These are phyloP conservation scores for Myotis lucifugus DNA, from an alignment of 2,113 vertebrate species.

Conservation along the genomic window DNA sequence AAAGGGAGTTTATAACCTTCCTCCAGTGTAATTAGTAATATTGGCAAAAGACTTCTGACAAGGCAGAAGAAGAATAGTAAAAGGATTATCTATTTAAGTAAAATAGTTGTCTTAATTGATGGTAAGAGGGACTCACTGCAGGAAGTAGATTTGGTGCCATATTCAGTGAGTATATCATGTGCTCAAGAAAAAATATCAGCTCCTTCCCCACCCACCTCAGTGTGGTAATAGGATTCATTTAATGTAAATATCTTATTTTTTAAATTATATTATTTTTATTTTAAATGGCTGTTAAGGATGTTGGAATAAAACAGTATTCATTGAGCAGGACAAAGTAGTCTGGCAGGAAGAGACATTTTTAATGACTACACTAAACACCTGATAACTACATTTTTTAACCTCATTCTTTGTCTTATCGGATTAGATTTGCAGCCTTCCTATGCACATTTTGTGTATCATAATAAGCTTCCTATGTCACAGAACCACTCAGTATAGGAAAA, in stretches of 20 bases:
- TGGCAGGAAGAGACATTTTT: constrained; percentile 37
- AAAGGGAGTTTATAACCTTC: neutral
- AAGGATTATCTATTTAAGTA: constrained; percentile 33
- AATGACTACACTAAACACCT: neutral
- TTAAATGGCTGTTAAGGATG: neutral
- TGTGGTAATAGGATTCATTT: neutral
- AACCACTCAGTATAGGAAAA: neutral
- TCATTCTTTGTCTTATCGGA: constrained; percentile 17
- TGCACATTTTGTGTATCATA: neutral
- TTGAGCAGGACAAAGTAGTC: constrained; percentile 24
- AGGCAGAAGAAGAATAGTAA: neutral
- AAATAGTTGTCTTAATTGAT: neutral
- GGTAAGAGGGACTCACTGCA: neutral
- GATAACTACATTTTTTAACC: constrained; percentile 25
- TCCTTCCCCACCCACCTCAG: neutral
- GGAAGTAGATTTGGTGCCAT: neutral
- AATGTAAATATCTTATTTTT: neutral
- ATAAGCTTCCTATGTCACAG: neutral
- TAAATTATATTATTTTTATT: neutral
- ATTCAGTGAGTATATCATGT: neutral
- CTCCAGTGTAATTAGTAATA: neutral
- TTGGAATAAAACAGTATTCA: constrained; percentile 23
- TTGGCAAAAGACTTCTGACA: neutral
- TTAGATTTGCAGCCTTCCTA: neutral
- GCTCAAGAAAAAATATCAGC: neutral